These are phyloP conservation scores for Sebastes trivittatus DNA, from an alignment of 2,797 vertebrate species.

Conservation along the genomic window DNA sequence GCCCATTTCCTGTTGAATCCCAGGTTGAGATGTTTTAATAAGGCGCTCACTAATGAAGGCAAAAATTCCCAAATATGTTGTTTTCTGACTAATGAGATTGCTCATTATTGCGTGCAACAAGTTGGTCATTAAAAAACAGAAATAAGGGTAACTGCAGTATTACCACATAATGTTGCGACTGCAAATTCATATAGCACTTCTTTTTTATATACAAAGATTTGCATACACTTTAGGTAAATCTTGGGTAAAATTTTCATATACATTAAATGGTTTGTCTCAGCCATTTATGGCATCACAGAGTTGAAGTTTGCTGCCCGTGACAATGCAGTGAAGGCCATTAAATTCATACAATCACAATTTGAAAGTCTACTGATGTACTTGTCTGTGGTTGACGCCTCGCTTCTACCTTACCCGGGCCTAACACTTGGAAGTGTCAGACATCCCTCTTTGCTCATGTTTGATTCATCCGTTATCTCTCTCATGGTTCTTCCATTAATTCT, in stretches of 20 bases:
- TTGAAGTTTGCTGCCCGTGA: background rate
- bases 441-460: slow-evolving; percentile 57
- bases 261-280: background rate
- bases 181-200: background rate
- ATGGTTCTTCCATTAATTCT: slow-evolving; percentile 64
- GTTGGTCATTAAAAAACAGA: background rate
- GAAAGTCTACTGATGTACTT: slow-evolving; percentile 2
- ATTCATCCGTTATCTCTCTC: slow-evolving; percentile 58
- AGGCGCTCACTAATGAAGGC: background rate
- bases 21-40: background rate
- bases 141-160: background rate
- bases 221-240: background rate
- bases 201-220: background rate
- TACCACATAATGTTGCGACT: background rate
- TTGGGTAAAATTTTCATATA: background rate
- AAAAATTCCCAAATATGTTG: background rate
- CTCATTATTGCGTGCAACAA: background rate
- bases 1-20: background rate
- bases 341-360: background rate
- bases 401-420: slow-evolving; percentile 11
- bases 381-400: background rate
- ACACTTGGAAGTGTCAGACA: slow-evolving; percentile 41
- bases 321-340: background rate
- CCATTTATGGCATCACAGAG: background rate
- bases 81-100: background rate